phyloP scores from a whole-genome alignment of 2,888 invertebrate species.

The Celastrina argiolus region DNA sequence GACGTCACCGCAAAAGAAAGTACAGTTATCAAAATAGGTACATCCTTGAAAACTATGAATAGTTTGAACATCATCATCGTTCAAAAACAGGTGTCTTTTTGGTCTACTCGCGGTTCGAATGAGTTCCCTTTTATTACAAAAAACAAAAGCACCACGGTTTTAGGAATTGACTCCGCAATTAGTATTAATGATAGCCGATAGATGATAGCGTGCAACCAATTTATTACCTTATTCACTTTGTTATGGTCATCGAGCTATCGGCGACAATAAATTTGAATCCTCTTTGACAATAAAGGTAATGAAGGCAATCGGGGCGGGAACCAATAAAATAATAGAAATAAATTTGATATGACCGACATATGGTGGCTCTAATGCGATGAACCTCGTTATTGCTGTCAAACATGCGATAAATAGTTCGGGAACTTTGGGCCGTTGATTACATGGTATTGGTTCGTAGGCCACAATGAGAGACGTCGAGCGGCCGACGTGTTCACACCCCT shows the following conservation, averaged over 20 bases:
- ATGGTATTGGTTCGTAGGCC: slow-evolving; percentile 70
- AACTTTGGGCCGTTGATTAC: slow-evolving; percentile 74
- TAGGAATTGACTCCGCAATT: slow-evolving; percentile 27
- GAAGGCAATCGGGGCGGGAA: slow-evolving; percentile 69
- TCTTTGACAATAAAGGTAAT: slow-evolving; percentile 76
- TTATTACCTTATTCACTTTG: slow-evolving; percentile 70
- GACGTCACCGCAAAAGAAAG: background rate
- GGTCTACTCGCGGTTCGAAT: background rate
- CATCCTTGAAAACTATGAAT: background rate
- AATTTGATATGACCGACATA: slow-evolving; percentile 78
- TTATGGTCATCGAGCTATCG: slow-evolving; percentile 71
- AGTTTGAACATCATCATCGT: too few relatives aligned
- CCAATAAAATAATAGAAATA: slow-evolving; percentile 78
- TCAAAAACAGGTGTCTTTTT: background rate
- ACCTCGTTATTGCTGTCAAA: slow-evolving; percentile 78
- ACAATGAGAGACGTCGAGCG: slow-evolving; percentile 71
- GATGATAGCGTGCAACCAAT: slow-evolving; percentile 58
- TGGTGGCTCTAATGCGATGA: slow-evolving; percentile 71
- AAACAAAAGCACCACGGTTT: slow-evolving; percentile 8
- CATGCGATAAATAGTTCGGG: slow-evolving; percentile 75
- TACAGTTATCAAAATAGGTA: background rate
- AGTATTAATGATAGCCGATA: slow-evolving; percentile 37
- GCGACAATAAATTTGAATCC: slow-evolving; percentile 72
- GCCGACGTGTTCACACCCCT: slow-evolving; percentile 76
- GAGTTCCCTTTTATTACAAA: background rate